These are phyloP conservation scores for Cerastoderma edule DNA, from an alignment of 2,888 invertebrate genomes.

Conservation along the genomic window DNA sequence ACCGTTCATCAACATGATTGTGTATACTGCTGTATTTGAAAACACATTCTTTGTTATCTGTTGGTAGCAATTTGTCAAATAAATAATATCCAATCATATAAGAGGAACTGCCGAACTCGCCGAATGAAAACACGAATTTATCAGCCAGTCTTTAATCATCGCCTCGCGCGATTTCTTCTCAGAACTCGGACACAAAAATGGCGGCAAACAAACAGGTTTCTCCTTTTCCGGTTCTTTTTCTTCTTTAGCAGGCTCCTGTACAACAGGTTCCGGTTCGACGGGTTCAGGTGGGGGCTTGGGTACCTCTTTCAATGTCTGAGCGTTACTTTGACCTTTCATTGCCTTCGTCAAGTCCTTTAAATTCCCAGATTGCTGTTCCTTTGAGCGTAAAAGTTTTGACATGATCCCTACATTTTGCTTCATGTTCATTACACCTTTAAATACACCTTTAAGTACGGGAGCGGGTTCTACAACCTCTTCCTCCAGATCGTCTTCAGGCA, in stretches of 20 bases:
- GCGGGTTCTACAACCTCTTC: constrained; percentile 9
- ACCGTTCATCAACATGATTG: no score
- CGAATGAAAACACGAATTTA: constrained; percentile 61
- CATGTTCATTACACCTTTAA: constrained; percentile 7
- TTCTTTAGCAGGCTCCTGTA: not conserved
- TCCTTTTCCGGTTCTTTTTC: constrained; percentile 17
- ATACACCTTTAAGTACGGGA: not conserved
- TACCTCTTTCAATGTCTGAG: not conserved
- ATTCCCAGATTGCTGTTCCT: not conserved
- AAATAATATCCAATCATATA: constrained; percentile 2
- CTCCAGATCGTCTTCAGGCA: constrained; percentile 39
- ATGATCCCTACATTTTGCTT: constrained; percentile 16
- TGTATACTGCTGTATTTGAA: no score
- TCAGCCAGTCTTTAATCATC: constrained; percentile 74
- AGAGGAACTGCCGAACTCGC: constrained; percentile 40
- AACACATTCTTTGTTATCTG: no score
- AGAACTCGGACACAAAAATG: constrained; percentile 75
- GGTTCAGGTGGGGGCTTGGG: not conserved
- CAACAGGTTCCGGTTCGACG: constrained; percentile 12
- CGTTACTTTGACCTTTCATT: not conserved
- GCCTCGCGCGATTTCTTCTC: constrained; percentile 73
- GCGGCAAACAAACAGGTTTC: constrained; percentile 53
- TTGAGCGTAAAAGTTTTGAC: not conserved
- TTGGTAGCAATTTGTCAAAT: no score
- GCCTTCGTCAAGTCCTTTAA: not conserved